Evolutionary conservation across 2,797 vertebrate species (phyloP), one percentile per base, ranked within the genome.

Genomic region (Coranthus polyacanthus): DNA sequence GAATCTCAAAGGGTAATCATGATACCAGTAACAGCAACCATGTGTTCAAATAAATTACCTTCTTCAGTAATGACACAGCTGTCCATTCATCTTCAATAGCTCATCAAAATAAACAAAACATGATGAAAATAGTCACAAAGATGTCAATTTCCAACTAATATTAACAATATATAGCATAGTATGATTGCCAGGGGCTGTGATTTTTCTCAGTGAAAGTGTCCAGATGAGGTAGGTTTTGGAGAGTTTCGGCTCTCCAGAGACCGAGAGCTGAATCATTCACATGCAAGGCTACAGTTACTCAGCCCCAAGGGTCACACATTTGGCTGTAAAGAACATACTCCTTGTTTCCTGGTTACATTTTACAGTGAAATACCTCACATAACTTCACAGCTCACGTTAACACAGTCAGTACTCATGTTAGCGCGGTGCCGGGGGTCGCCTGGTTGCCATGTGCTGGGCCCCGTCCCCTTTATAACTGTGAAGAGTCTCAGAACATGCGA

Each of bases 311-410:
- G 57, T 71, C 58, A 65, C 51, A 72, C 54, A 38, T 36, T 22
- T 62, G 52, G 45, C 73, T 55, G 79, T 65, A 70, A 83, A 78
- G 16, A 84, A 79, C 76, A 81, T 43, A 61, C 29, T 16, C 64
- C 56, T 73, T 60, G 74, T 78, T 32, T 73, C 53, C 43, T 55
- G 68, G n/a, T 63, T 21, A 15, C 17, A 72, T 79, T 91, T 90
- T 77, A 88, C 72, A 78, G 65, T 70, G 16, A 32, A 79, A 91
- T 88, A 72, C 68, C 68, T 85, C 22, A 38, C 83, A 84, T 91
- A 86, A 42, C 82, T 91, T 64, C 72, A 54, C 36, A 52, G 66
- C 53, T 65, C 37, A 39, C 62, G 63, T 77, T 65, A 83, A 70
- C 70, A 81, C 67, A 58, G 72, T 24, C 22, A 47, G 61, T 24